Evolutionary conservation across 2,797 vertebrate genomes (phyloP).

Genomic region (Austrolebias charrua): DNA sequence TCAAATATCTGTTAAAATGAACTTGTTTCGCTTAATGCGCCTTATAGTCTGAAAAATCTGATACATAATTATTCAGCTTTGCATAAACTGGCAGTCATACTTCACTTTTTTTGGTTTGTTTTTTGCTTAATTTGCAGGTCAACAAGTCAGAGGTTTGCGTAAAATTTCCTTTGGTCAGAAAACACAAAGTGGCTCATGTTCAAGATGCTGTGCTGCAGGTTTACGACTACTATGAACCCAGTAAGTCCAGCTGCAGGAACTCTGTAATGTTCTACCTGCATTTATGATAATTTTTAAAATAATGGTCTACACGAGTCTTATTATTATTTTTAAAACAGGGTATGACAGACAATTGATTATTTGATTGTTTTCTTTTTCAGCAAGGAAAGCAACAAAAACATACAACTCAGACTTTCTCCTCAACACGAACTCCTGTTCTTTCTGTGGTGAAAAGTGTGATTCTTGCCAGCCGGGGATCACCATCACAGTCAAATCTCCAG

Average conservation of each 20-base stretch:
- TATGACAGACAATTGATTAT: background rate
- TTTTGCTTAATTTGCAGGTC: conserved; percentile 52
- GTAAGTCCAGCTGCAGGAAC: conserved; percentile 73
- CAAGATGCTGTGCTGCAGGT: conserved; percentile 82
- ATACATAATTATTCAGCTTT: too few species aligned
- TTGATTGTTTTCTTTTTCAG: conserved; percentile 54
- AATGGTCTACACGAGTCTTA: too few species aligned
- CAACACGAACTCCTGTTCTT: conserved; percentile 69
- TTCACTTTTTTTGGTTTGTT: too few species aligned
- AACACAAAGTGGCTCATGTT: conserved; percentile 82
- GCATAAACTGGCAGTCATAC: too few species aligned
- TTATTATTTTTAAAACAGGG: background rate
- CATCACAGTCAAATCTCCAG: background rate
- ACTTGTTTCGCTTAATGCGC: too few species aligned
- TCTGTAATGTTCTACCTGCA: background rate
- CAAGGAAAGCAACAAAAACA: conserved; percentile 76
- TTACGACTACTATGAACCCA: conserved; percentile 89
- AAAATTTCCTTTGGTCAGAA: conserved; percentile 80
- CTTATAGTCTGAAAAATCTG: too few species aligned
- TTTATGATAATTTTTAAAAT: background rate
- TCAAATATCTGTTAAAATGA: too few species aligned
- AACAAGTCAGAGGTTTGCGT: conserved; percentile 83
- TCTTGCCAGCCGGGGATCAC: conserved; percentile 61
- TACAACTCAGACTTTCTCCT: conserved; percentile 82
- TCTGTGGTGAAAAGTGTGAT: conserved; percentile 77